Percentiles rank a stretch among this genome's conserved stretches.
These are phyloP conservation scores for Coregonus suidteri DNA, from an alignment of 2,797 vertebrate species.

Conservation along the genomic window DNA sequence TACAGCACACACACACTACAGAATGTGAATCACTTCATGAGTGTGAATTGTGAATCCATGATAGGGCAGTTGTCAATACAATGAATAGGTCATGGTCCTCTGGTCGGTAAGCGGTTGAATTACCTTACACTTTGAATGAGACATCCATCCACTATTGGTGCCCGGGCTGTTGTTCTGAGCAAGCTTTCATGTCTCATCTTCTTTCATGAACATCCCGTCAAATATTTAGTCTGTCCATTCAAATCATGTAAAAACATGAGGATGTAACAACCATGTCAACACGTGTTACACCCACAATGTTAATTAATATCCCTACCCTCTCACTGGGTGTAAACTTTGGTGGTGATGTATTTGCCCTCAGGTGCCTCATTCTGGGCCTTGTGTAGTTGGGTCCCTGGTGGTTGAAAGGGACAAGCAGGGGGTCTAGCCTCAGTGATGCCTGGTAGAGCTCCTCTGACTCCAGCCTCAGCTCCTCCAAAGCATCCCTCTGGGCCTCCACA, in stretches of 20 bases:
- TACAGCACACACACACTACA: background rate
- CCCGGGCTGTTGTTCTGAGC: background rate
- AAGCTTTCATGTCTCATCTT: background rate
- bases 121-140: background rate
- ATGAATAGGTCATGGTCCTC: background rate
- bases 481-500: constrained; percentile 83
- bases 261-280: background rate
- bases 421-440: constrained; percentile 83
- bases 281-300: background rate
- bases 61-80: background rate
- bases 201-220: background rate
- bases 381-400: constrained; percentile 83
- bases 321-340: constrained; percentile 87
- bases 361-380: constrained; percentile 82
- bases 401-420: constrained; percentile 80
- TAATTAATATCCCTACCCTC: background rate
- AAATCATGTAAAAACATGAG: constrained; percentile 16
- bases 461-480: constrained; percentile 83
- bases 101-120: background rate
- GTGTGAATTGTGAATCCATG: background rate
- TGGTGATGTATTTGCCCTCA: constrained; percentile 87
- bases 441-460: constrained; percentile 84
- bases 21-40: background rate
- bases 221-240: background rate
- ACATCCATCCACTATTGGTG: background rate